Base-by-base conservation (phyloP, 2,797 vertebrate species). In the Cirrhinus molitorella region DNA sequence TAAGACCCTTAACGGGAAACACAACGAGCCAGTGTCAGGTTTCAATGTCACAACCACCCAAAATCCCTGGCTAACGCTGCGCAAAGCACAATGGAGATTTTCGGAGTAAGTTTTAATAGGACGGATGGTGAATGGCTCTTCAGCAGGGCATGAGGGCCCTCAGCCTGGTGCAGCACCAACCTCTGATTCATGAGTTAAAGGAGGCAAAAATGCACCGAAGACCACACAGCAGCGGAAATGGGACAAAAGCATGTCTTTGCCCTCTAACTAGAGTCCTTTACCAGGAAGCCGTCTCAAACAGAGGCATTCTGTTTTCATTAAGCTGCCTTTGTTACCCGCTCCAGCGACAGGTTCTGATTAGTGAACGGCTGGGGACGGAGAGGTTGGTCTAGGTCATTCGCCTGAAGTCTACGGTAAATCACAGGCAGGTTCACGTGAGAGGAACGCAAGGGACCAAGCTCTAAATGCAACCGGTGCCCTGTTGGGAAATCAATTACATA, bases 261-360 rank as follows among this genome's bases (percentile, higher is more conserved):
- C 55, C 55, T 81, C 67, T 28, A 80, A 80, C 53, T 40, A 59
- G 67, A 47, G 53, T 71, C 79, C 25, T 81, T 45, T 49, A 73
- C 19, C 55, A 81, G 55, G 68, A 81, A 81, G 21, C 12, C 21
- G 23, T 72, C 21, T 37, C 19, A 37, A 63, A 59, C 43, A 49
- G 81, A 88, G 87, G 80, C 89, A 90, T 88, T 88, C 76, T 47
- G 66, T 49, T 88, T 88, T 89, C 86, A 87, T 90, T 85, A 85
- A 82, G 45, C 53, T 80, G 83, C 86, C 89, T 82, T 76, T 61
- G 85, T 72, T 82, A 79, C 83, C 53, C 13, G 67, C 79, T 85
- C 77, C 87, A 90, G 83, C 88, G 86, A 79, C 79, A 84, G 86
- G 83, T 85, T 82, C 82, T 81, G 90, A 88, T 89, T 89, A 89